Evolutionary conservation across 2,797 vertebrate genomes (phyloP), one percentile per base, ranked within the genome.

Genomic region (Spinibarbus caldwelli): DNA sequence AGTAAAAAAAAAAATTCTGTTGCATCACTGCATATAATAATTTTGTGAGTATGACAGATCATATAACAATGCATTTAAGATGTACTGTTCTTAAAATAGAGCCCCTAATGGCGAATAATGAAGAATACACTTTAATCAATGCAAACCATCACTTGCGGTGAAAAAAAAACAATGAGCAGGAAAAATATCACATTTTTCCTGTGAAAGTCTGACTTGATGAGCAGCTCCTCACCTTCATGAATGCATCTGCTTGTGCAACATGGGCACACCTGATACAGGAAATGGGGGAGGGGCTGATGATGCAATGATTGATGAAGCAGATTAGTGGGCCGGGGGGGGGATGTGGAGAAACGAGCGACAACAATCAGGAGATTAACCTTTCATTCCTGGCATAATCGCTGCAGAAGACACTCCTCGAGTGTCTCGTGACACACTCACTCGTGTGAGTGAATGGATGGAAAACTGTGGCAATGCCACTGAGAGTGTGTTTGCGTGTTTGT

Each of bases 381-480:
- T 64, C 41, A 45, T n/a, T 75, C 29, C 54, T 47, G 70, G 29
- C 15, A n/a, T 64, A 64, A 75, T 34, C 54, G 2, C 21, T 19
- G 31, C 70, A 47, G 12, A 64, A 75, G 29, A 38, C 76, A 57
- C 76, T 43, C 41, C 17, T 62, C 10, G 23, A 59, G 23, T 26
- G 54, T 11, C 54, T 57, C 54, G 23, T 11, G 54, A 57, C 54
- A 57, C 17, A 29, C n/a, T n/a, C n/a, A n/a, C 26, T 72, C 3
- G 23, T 23, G 57, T 36, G 49, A 89, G 83, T 88, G 73, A 62
- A 82, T 36, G 11, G 67, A 83, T 78, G 83, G 83, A 36, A 31
- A 85, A 84, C 91, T 90, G 89, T 91, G 93, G 91, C 90, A 92
- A 91, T 92, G 89, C 93, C 90, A 89, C 89, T 89, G 89, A 82